A percentile compares a stretch with the other conserved stretches of the same genome.
Conservation (phyloP, 2,113 vertebrate species). For the Hydrochoerus hydrochaeris region DNA sequence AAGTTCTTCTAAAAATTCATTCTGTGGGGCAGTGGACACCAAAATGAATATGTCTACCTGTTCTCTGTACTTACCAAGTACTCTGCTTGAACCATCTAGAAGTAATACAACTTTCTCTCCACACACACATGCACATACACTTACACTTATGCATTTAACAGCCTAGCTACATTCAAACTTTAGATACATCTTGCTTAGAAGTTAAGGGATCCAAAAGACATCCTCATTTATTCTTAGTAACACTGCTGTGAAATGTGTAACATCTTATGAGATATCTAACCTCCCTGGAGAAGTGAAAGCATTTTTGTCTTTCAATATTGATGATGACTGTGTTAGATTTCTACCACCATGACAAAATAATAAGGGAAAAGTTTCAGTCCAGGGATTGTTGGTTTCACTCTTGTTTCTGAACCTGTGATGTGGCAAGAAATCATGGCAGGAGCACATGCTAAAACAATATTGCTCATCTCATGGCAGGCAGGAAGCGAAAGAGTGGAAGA, state of each 20-base stretch:
- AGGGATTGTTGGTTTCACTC: no score
- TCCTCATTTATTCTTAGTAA: not conserved
- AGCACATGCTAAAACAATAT: not conserved
- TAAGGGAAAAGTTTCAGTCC: not conserved
- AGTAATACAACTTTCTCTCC: not conserved
- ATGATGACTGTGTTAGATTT: not conserved
- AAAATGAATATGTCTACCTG: not conserved
- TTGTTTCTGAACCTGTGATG: not conserved
- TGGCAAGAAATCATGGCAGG: not conserved
- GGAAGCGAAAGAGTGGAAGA: not conserved
- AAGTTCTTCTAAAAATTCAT: constrained; percentile 20
- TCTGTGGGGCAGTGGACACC: not conserved
- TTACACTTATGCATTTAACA: not conserved
- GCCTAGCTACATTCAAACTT: not conserved
- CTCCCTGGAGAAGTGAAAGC: not conserved
- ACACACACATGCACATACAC: not conserved
- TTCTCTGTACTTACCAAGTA: not conserved
- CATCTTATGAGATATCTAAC: not conserved
- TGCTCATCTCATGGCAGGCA: not conserved
- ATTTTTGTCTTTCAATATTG: not conserved
- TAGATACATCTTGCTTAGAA: not conserved
- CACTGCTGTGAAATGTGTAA: not conserved
- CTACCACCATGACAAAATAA: not conserved
- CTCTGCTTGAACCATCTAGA: not conserved
- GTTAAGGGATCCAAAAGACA: not conserved